phyloP scores from a whole-genome alignment of 2,113 vertebrate species.

The Scalopus aquaticus region DNA sequence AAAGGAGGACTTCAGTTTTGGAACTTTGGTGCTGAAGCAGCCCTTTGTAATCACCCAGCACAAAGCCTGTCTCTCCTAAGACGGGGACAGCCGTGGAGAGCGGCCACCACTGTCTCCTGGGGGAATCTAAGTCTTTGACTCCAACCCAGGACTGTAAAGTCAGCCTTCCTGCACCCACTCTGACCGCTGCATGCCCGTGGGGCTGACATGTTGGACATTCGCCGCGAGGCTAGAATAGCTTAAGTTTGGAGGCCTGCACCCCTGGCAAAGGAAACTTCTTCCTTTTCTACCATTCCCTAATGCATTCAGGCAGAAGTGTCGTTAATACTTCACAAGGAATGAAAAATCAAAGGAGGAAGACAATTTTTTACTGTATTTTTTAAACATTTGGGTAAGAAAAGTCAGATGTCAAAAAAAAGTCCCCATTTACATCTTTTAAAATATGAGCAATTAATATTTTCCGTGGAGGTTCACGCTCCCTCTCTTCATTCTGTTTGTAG shows the following conservation, averaged over 20 bases:
- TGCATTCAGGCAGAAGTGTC: slow-evolving; percentile 12
- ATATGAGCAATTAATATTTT: slow-evolving; percentile 75
- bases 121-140: neutral
- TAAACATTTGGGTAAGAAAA: slow-evolving; percentile 77
- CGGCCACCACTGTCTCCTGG: neutral
- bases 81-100: neutral
- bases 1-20: neutral
- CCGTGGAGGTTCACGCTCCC: slow-evolving; percentile 27
- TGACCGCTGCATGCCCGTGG: neutral
- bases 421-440: slow-evolving; percentile 75
- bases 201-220: no score
- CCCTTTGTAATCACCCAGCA: neutral
- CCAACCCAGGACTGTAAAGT: neutral
- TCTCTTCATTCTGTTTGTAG: slow-evolving; percentile 60
- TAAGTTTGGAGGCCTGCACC: neutral
- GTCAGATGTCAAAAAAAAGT: slow-evolving; percentile 74
- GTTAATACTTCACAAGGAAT: slow-evolving; percentile 63
- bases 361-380: slow-evolving; percentile 68
- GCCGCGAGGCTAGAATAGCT: neutral
- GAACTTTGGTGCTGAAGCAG: no score
- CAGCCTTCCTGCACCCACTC: neutral
- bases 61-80: neutral
- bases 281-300: slow-evolving; percentile 1
- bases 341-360: slow-evolving; percentile 65
- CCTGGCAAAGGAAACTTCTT: neutral